Percentiles rank a stretch among this genome's conserved stretches.
These are phyloP conservation scores for Podiceps cristatus DNA, from an alignment of 2,113 vertebrate genomes.

Conservation along the genomic window DNA sequence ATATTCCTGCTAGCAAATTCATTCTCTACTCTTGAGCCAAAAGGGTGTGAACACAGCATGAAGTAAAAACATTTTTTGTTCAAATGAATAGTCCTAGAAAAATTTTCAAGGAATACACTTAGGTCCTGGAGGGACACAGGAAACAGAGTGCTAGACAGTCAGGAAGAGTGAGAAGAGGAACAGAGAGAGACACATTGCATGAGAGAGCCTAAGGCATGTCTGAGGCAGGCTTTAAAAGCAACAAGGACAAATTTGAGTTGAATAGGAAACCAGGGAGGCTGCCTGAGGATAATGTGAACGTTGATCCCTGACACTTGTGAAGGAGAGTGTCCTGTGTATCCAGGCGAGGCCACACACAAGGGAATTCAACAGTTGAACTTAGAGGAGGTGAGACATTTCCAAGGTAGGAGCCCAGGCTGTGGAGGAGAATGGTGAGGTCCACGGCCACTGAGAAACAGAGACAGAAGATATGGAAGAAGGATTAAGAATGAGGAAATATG, in stretches of 20 bases:
- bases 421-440: not conserved
- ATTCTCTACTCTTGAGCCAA: not conserved
- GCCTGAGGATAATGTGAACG: rapidly evolving
- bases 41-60: not conserved
- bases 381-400: not conserved
- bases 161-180: not conserved
- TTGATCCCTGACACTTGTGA: not conserved
- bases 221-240: not conserved
- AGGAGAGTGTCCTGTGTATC: not conserved
- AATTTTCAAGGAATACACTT: not conserved
- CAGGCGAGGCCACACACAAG: not conserved
- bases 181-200: not conserved
- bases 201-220: not conserved
- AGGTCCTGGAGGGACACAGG: not conserved
- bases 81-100: not conserved
- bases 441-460: not conserved
- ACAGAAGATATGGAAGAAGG: not conserved
- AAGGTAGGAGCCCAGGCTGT: not conserved
- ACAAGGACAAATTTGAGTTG: not conserved
- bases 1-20: not conserved
- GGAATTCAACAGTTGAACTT: not conserved
- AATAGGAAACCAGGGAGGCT: not conserved
- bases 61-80: not conserved
- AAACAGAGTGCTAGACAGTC: not conserved
- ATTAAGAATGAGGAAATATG: not conserved